Base-by-base conservation (phyloP, 2,113 vertebrate species). In the Phaethornis superciliosus region DNA sequence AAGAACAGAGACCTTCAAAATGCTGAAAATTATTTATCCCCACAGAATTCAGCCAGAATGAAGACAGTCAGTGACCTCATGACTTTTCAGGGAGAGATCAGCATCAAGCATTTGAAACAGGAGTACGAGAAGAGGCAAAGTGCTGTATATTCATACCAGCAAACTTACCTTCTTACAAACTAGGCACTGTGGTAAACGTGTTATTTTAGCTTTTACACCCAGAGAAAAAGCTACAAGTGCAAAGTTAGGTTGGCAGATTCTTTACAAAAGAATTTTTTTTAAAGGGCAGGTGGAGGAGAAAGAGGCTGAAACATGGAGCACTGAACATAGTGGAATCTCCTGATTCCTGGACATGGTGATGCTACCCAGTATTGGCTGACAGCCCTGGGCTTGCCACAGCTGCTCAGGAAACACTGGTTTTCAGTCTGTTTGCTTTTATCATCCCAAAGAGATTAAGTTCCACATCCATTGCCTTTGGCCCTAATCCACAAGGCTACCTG, bases 161-260 rank as follows among this genome's bases (percentile, higher is more conserved):
- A 93, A 56, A 54, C 75, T 71, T 47, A 30, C 68, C 33, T 64
- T 75, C 20, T 18, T 52, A 26, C 12, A 60, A 84, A 15, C 15
- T 12, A 75, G 54, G 12, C 21, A 27, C 18, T 15, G 7, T 24
- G 23, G 33, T 47, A 46, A 0, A 0, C 3, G 6, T 33, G 13
- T 24, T 88, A 19, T 28, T 81, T 56, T 56, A 58, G 23, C 27
- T 90, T 90, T 60, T 65, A 7, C 0, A 3, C 20, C 10, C 26
- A 72, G 28, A 68, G 32, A 37, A 64, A 32, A 37, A 24, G 28
- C 28, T 59, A 52, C 3, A 63, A 81, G 35, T n/a, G 28, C 11
- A 12, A 87, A 67, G 32, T 37, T 59, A 22, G 7, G 3, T 15
- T 28, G 35, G 24, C 24, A 89, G 42, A 63, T 56, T 79, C 23